Percentiles rank a stretch among this genome's conserved stretches.
These are phyloP conservation scores for Pseudomyrmex dendroicus DNA, from an alignment of 1,140 invertebrate species.

Conservation along the genomic window DNA sequence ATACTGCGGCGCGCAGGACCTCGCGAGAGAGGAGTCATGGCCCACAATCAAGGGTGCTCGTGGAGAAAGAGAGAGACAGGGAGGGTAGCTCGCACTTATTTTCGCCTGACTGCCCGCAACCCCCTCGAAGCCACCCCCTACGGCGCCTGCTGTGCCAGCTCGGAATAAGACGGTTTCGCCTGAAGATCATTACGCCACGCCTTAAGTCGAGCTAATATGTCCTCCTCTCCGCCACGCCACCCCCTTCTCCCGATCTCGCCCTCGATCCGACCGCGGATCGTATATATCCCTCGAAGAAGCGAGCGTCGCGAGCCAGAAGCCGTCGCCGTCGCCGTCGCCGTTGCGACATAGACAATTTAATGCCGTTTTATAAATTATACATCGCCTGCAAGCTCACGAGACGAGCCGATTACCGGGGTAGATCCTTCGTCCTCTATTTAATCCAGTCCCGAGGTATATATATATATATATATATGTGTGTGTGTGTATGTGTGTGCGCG, in stretches of 20 bases:
- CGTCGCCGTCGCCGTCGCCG: conserved; percentile 70
- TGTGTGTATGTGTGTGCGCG: conserved; percentile 12
- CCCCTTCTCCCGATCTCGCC: conserved; percentile 63
- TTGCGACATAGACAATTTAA: conserved; percentile 82
- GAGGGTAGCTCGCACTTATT: conserved; percentile 81
- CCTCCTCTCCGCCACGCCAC: conserved; percentile 56
- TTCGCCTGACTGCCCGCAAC: conserved; percentile 79
- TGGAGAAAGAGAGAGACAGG: not conserved
- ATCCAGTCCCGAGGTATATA: conserved; percentile 54
- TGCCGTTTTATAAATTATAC: conserved; percentile 84
- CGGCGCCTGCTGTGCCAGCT: conserved; percentile 18
- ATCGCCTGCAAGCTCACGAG: conserved; percentile 70
- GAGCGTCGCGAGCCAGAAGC: conserved; percentile 68
- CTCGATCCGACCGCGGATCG: conserved; percentile 39
- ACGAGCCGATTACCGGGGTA: conserved; percentile 69
- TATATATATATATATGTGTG: not conserved
- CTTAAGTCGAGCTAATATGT: conserved; percentile 86
- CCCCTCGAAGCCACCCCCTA: conserved; percentile 67
- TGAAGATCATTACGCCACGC: conserved; percentile 83
- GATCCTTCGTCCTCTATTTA: conserved; percentile 66
- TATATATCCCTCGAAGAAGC: conserved; percentile 58
- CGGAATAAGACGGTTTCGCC: conserved; percentile 80
- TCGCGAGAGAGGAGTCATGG: conserved; percentile 71
- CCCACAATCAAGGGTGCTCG: conserved; percentile 81
- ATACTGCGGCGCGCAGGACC: conserved; percentile 62